A percentile compares a stretch with the other conserved stretches of the same genome.
phyloP scores from a whole-genome alignment of 30 jellyfish, hydroid and myxozoan species.

The Rhopilema esculentum region DNA sequence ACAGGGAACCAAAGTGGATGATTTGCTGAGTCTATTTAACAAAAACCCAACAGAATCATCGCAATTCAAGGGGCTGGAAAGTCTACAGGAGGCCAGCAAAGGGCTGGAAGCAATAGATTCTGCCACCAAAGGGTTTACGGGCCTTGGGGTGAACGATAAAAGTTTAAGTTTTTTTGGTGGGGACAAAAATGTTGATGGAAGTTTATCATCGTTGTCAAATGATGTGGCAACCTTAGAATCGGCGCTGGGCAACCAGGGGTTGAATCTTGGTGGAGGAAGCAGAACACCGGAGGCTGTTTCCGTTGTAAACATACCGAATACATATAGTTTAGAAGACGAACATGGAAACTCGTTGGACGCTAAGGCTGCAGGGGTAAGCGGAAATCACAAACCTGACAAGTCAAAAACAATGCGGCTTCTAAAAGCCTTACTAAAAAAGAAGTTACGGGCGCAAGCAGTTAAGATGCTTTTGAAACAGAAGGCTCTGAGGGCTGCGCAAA shows the following conservation, averaged over 20 bases:
- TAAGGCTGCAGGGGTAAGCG: slow-evolving; percentile 20
- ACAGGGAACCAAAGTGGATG: slow-evolving; percentile 68
- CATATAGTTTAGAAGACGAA: slow-evolving; percentile 88
- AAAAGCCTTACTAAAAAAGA: slow-evolving; percentile 50
- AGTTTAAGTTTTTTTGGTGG: slow-evolving; percentile 16
- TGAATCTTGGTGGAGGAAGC: slow-evolving; percentile 15
- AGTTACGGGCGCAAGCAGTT: slow-evolving; percentile 51
- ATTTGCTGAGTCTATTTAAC: slow-evolving; percentile 43
- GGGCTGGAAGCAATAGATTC: slow-evolving; percentile 59
- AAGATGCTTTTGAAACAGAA: slow-evolving; percentile 35
- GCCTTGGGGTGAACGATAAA: slow-evolving; percentile 18
- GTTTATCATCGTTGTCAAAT: slow-evolving; percentile 23
- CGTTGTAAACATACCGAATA: slow-evolving; percentile 83
- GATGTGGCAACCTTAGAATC: slow-evolving; percentile 48
- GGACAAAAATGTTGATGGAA: slow-evolving; percentile 32
- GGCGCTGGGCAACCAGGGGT: slow-evolving; percentile 31
- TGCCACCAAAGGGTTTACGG: slow-evolving; percentile 58
- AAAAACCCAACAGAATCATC: neutral
- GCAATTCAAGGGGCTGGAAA: slow-evolving; percentile 3
- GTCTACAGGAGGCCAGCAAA: slow-evolving; percentile 23
- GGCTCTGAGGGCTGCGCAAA: slow-evolving; percentile 27
- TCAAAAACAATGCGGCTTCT: slow-evolving; percentile 40
- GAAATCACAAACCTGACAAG: slow-evolving; percentile 43
- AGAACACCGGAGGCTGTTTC: slow-evolving; percentile 63
- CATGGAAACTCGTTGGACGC: slow-evolving; percentile 79